A percentile compares a stretch with the other conserved stretches of the same genome.
Conservation (phyloP, 2,888 invertebrate species). For the Cecidostiba fungosa region DNA sequence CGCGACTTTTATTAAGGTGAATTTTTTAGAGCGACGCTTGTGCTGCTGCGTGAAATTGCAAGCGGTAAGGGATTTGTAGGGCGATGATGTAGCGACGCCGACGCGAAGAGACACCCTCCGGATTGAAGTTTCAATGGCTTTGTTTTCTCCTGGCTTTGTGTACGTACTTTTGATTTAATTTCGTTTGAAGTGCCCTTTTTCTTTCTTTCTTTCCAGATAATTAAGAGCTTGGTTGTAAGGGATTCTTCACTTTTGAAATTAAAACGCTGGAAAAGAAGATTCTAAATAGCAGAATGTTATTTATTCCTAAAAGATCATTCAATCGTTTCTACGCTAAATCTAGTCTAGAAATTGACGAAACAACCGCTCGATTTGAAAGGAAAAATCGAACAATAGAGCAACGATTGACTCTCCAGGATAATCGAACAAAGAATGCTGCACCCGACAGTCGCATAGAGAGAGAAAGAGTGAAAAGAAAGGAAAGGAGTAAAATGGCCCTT, state of each 20-base stretch:
- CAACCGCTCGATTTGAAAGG: constrained; percentile 17
- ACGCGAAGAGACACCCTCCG: background rate
- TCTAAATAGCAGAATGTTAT: too few species aligned
- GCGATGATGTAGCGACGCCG: background rate
- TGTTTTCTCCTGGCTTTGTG: background rate
- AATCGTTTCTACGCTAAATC: background rate
- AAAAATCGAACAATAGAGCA: constrained; percentile 33
- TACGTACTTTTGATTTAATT: background rate
- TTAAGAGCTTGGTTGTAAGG: background rate
- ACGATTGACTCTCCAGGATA: constrained; percentile 35
- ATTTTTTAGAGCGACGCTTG: constrained; percentile 36
- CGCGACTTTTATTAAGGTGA: constrained; percentile 56
- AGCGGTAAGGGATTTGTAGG: background rate
- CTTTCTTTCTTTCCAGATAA: background rate
- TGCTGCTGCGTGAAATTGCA: background rate
- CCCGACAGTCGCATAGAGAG: constrained; percentile 13
- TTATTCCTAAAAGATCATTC: too few species aligned
- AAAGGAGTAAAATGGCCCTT: constrained; percentile 40
- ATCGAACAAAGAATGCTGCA: constrained; percentile 48
- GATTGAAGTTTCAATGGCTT: background rate
- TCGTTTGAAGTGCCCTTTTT: background rate
- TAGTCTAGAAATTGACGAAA: background rate
- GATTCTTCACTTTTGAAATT: background rate
- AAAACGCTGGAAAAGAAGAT: background rate
- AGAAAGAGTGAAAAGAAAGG: constrained; percentile 28